Percentiles rank a stretch among this genome's conserved stretches.
These are phyloP conservation scores for Calephelis nemesis DNA, from an alignment of 1,140 invertebrate genomes.

Conservation along the genomic window DNA sequence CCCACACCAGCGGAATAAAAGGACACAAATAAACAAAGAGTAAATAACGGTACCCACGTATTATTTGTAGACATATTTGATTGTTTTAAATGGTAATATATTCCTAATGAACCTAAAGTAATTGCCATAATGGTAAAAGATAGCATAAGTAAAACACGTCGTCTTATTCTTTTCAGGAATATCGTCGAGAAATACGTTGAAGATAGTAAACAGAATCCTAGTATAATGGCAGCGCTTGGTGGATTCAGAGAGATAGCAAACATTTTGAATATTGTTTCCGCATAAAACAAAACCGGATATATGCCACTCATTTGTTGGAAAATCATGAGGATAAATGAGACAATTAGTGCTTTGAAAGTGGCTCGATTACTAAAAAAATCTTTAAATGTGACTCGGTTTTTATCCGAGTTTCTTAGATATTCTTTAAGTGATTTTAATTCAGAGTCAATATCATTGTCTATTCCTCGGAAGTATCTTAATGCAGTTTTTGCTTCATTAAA, in stretches of 20 bases:
- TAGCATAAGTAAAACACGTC: conserved; percentile 84
- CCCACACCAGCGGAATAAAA: conserved; percentile 76
- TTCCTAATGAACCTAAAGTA: conserved; percentile 79
- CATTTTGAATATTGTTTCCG: conserved; percentile 83
- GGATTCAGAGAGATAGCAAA: conserved; percentile 76
- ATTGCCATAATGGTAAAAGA: conserved; percentile 83
- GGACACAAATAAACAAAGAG: conserved; percentile 65
- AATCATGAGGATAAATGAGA: conserved; percentile 85
- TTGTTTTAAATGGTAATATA: conserved; percentile 82
- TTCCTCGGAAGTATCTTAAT: conserved; percentile 84
- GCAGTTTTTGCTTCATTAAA: conserved; percentile 81
- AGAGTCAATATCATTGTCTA: conserved; percentile 83
- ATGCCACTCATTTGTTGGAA: conserved; percentile 91
- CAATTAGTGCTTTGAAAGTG: conserved; percentile 77
- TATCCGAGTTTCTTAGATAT: conserved; percentile 58
- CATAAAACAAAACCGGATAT: conserved; percentile 89
- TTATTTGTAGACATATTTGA: conserved; percentile 42
- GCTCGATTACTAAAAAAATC: conserved; percentile 70
- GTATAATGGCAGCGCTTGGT: conserved; percentile 80
- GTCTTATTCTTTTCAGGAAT: conserved; percentile 86
- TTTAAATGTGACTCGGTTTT: conserved; percentile 65
- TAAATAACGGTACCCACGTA: conserved; percentile 68
- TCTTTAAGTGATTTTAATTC: conserved; percentile 81
- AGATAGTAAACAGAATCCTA: conserved; percentile 85
- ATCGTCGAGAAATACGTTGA: conserved; percentile 84